Base-by-base conservation (phyloP, 2,888 invertebrate genomes). In the Acrocera orbiculus region DNA sequence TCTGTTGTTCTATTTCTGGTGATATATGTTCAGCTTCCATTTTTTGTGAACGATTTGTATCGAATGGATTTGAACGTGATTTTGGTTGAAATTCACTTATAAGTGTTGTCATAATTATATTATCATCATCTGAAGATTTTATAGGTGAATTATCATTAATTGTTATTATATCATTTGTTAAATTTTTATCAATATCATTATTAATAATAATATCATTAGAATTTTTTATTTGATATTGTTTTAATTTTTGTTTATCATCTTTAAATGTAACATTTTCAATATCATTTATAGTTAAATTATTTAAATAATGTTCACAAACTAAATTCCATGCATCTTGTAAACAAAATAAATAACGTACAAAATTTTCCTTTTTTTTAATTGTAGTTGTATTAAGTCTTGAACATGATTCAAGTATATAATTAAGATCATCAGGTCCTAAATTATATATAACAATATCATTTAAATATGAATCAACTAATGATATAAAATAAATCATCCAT, bases 401-500 rank as follows among this genome's bases (percentile, higher is more conserved):
- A 33, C 67, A 69, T 15, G 70, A 69, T 33, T 73, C 71, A 17
- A 76, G 49, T 38, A 76, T 69, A 36, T 72, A 69, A 30, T 72
- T 67, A 35, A 77, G 56, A 42, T 73, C 70, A 17, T 67, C 65
- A 0, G 70, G 58, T 38, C 67, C 69, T 43, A 76, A 57, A 47
- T 68, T 66, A 43, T 74, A 76, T 40, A 64, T 67, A 22, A 70
- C 63, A 30, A 78, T 72, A 19, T 78, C 77, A 44, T 71, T 73
- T 25, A 86, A 65, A 52, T 82, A 83, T 40, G 89, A 68, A 52
- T 92, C 87, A 22, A 90, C 78, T 25, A 90, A 61, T 2, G 86
- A 75, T 39, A 89, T 81, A 32, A 83, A 76, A 58, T 83, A 81
- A 14, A 90, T 79, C 25, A 89, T 78, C 77, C 89, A 87, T 1